These are phyloP conservation scores for Miltochrista miniata DNA, from an alignment of 2,888 invertebrate species.

Conservation along the genomic window DNA sequence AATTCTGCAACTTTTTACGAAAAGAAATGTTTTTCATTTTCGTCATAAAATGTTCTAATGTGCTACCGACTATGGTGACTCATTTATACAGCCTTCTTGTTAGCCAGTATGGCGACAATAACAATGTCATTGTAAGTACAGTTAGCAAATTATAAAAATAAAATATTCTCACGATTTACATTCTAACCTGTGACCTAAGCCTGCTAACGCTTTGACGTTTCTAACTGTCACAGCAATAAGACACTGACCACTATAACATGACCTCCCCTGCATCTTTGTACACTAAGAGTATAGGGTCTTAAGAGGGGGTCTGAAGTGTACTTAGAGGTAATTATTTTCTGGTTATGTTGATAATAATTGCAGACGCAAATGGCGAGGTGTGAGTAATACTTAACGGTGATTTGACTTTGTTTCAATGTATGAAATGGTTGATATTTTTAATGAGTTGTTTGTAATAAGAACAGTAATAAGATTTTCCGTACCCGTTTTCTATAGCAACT, in stretches of 20 bases:
- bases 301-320: slow-evolving; percentile 15
- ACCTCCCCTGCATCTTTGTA: slow-evolving; percentile 29
- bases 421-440: slow-evolving; percentile 15
- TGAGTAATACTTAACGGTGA: slow-evolving; percentile 70
- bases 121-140: slow-evolving; percentile 24
- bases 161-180: slow-evolving; percentile 69
- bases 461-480: no score
- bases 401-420: slow-evolving; percentile 43
- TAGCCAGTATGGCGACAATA: slow-evolving; percentile 7
- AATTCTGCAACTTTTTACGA: slow-evolving; percentile 5
- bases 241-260: slow-evolving; percentile 48
- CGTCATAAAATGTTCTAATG: neutral
- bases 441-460: slow-evolving; percentile 14
- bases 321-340: slow-evolving; percentile 39
- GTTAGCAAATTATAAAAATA: slow-evolving; percentile 33
- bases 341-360: slow-evolving; percentile 61
- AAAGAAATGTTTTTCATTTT: neutral
- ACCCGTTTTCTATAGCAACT: no score
- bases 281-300: slow-evolving; percentile 6
- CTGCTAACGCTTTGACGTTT: slow-evolving; percentile 62
- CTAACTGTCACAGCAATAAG: slow-evolving; percentile 72
- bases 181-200: slow-evolving; percentile 70
- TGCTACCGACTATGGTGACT: slow-evolving; percentile 1
- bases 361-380: slow-evolving; percentile 58
- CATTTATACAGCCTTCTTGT: slow-evolving; percentile 4